A percentile compares a stretch with the other conserved stretches of the same genome.
phyloP scores from a whole-genome alignment of 2,113 vertebrate genomes.

The Antigone vipio region DNA sequence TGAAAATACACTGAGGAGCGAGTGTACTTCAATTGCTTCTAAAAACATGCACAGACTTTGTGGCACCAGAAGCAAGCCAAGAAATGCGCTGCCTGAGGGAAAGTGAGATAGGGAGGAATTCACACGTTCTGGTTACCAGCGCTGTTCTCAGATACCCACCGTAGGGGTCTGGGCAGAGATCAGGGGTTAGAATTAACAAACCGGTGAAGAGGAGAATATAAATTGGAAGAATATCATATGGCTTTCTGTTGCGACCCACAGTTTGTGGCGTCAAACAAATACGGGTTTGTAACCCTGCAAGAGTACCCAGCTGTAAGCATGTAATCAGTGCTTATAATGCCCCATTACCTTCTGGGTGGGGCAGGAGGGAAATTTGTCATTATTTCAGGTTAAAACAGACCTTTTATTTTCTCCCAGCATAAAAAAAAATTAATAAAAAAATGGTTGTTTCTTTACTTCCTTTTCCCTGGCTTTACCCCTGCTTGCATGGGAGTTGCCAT shows the following conservation, averaged over 20 bases:
- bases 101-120: not conserved
- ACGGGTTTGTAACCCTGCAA: not conserved
- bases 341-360: not conserved
- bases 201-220: accelerated
- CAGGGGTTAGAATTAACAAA: not conserved
- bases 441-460: accelerated
- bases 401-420: not conserved
- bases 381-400: not conserved
- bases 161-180: not conserved
- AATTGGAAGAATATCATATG: not conserved
- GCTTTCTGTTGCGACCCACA: not conserved
- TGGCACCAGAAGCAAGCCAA: not conserved
- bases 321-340: not conserved
- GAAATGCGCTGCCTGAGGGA: not conserved
- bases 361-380: not conserved
- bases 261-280: accelerated
- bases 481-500: accelerated
- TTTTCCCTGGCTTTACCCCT: not conserved
- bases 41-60: constrained; percentile 9
- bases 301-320: not conserved
- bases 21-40: not conserved
- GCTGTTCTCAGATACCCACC: not conserved
- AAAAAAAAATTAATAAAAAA: too few species aligned
- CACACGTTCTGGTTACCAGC: not conserved
- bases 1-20: not conserved